Evolutionary conservation across 2,797 vertebrate species (phyloP).

Genomic region (Coilia nasus): DNA sequence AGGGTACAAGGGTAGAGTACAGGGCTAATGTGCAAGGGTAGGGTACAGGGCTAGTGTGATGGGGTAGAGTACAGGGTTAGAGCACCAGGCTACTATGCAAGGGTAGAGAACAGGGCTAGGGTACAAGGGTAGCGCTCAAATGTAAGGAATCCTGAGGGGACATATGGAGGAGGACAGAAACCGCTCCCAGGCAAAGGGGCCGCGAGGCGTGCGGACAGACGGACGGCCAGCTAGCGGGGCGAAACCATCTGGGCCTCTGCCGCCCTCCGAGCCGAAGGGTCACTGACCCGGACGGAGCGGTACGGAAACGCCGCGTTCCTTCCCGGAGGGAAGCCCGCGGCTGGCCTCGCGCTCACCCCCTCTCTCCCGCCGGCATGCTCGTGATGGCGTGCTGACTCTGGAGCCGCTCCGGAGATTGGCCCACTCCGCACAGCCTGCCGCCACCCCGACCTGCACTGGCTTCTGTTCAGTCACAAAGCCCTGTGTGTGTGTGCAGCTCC

Average conservation of each 20-base stretch:
- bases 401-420: neutral
- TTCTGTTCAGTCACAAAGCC: too few relatives aligned
- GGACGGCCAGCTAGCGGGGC: neutral
- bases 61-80: too few relatives aligned
- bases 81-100: neutral
- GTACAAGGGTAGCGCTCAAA: neutral
- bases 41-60: too few relatives aligned
- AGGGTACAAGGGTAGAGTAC: too few relatives aligned
- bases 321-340: neutral
- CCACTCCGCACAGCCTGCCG: too few relatives aligned
- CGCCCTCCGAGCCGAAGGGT: neutral
- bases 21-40: too few relatives aligned
- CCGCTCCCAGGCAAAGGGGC: neutral
- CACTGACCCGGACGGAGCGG: neutral
- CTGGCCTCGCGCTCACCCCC: slow-evolving; percentile 3
- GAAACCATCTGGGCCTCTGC: neutral
- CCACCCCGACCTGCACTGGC: too few relatives aligned
- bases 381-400: neutral
- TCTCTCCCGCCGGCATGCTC: neutral
- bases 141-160: neutral
- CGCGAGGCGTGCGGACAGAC: neutral
- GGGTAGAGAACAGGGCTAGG: too few relatives aligned
- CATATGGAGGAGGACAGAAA: neutral
- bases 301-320: neutral
- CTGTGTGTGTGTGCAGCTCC: too few relatives aligned